Evolutionary conservation across 1,140 invertebrate species (phyloP).

Genomic region (Drosophila ambigua): DNA sequence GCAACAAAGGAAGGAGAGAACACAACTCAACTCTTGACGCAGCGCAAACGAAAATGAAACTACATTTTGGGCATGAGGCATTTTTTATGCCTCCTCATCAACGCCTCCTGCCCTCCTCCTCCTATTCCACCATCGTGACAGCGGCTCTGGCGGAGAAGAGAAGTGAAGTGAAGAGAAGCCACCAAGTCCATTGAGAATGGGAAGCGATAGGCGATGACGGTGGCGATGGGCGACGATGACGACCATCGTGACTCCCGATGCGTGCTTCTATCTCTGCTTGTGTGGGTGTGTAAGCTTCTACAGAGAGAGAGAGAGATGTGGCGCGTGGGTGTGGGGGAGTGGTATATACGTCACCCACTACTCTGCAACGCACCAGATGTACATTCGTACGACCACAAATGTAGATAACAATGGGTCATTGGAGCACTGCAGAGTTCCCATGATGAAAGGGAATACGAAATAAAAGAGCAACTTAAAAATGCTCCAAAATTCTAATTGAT

Average conservation of each 20-base stretch:
- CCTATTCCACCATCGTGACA: no score
- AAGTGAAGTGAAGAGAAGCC: constrained; percentile 32
- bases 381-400: no score
- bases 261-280: constrained; percentile 3
- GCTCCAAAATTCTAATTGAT: no score
- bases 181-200: constrained; percentile 42
- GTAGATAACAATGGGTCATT: no score
- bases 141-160: constrained; percentile 11
- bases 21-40: constrained; percentile 43
- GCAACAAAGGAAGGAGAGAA: constrained; percentile 6
- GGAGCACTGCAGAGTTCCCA: no score
- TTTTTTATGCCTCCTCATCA: constrained; percentile 38
- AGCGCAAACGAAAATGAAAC: constrained; percentile 54
- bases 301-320: neutral
- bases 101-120: no score
- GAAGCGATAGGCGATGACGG: constrained; percentile 43
- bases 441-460: no score
- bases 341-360: constrained; percentile 12
- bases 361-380: neutral
- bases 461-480: no score
- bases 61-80: constrained; percentile 28
- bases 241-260: constrained; percentile 19
- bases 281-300: constrained; percentile 24
- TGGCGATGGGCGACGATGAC: constrained; percentile 16
- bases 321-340: neutral